Evolutionary conservation across 2,888 invertebrate genomes (phyloP).

Genomic region (Dendrolimus pini): DNA sequence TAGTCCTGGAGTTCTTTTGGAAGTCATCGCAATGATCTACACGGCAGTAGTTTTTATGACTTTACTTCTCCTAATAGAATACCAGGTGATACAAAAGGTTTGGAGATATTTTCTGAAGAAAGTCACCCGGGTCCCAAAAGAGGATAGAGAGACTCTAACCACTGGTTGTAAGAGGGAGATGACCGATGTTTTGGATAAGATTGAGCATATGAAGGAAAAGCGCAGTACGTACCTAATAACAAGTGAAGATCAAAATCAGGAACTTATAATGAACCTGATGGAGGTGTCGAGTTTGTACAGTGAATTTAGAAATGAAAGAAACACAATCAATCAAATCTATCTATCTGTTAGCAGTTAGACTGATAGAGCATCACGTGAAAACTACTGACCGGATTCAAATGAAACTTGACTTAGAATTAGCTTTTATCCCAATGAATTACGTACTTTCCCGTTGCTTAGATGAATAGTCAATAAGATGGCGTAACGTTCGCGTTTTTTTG

Average conservation of each 20-base stretch:
- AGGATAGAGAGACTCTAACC: conserved; percentile 3
- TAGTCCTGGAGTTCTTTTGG: conserved; percentile 33
- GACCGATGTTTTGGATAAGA: conserved; percentile 30
- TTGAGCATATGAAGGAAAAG: conserved; percentile 19
- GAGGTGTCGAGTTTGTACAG: no score
- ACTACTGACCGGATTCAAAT: no score
- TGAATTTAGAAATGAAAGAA: no score
- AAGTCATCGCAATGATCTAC: conserved; percentile 33
- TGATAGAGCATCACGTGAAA: no score
- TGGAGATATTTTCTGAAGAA: conserved; percentile 19
- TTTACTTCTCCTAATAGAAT: conserved; percentile 46
- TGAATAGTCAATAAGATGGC: no score
- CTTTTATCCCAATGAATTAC: no score
- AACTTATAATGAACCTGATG: no score
- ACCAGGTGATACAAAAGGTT: conserved; percentile 31
- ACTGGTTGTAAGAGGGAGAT: conserved; percentile 30
- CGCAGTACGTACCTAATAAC: conserved; percentile 18
- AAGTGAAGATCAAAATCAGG: neutral
- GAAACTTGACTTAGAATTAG: no score
- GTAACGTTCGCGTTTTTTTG: no score
- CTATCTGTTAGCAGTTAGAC: no score
- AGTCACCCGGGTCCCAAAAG: neutral
- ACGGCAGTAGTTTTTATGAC: conserved; percentile 30
- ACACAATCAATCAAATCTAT: no score
- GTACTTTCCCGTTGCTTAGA: no score